Evolutionary conservation across 2,113 vertebrate genomes (phyloP).

Genomic region (Ceyx melanurus): DNA sequence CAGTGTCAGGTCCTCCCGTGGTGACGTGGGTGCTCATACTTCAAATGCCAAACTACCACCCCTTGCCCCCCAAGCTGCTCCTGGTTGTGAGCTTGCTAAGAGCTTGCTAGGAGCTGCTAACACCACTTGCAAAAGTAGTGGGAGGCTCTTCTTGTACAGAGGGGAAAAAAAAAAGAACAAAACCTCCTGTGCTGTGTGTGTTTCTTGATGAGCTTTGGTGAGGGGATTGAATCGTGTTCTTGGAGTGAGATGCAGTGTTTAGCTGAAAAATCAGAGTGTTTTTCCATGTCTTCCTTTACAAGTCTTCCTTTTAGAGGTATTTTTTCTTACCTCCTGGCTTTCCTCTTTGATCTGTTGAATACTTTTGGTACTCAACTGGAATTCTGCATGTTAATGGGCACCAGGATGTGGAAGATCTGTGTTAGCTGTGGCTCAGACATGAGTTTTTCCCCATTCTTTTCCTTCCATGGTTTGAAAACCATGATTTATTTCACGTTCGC

Average conservation of each 20-base stretch:
- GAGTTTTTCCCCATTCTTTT: background rate
- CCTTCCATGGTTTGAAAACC: background rate
- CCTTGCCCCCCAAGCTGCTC: background rate
- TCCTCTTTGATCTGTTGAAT: background rate
- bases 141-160: background rate
- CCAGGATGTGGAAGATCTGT: fast-evolving
- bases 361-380: background rate
- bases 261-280: background rate
- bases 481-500: fast-evolving
- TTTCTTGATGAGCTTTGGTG: background rate
- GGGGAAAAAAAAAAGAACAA: background rate
- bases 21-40: background rate
- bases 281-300: background rate
- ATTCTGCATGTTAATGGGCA: background rate
- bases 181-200: background rate
- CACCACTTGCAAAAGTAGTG: background rate
- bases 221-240: background rate
- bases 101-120: background rate
- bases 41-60: background rate
- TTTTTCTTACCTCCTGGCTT: background rate
- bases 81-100: background rate
- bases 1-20: background rate
- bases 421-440: background rate
- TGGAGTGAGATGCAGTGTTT: background rate
- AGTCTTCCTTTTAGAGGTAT: background rate